Conservation (phyloP, 2,888 invertebrate species). For the Calameuta filiformis region DNA sequence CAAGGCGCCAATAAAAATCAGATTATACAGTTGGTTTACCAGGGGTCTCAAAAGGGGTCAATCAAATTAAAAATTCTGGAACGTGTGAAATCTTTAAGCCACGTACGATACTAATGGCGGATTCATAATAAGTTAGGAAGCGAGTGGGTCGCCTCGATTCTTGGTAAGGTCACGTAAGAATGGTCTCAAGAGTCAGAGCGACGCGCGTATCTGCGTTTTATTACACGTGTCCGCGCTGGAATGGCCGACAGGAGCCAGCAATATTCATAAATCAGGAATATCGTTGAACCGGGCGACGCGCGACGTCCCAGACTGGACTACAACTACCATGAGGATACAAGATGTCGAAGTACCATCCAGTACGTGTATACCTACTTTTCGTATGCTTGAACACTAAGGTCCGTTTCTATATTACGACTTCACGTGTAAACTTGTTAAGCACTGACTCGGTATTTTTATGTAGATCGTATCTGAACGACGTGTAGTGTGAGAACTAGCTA, state of each 20-base stretch:
- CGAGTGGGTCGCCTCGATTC: slow-evolving; percentile 23
- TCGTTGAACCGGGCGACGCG: slow-evolving; percentile 43
- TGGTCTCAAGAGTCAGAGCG: slow-evolving; percentile 25
- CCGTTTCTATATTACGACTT: slow-evolving; percentile 28
- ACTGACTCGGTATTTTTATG: slow-evolving; percentile 12
- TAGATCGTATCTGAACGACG: slow-evolving; percentile 57
- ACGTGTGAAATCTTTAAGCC: background rate
- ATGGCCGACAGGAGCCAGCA: slow-evolving; percentile 21
- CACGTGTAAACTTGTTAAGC: slow-evolving; percentile 10
- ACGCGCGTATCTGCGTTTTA: slow-evolving; percentile 49
- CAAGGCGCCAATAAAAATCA: background rate
- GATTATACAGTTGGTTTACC: background rate
- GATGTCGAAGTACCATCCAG: background rate
- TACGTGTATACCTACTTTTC: background rate
- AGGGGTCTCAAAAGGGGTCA: background rate
- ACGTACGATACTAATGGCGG: background rate
- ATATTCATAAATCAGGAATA: slow-evolving; percentile 59
- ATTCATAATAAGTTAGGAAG: background rate
- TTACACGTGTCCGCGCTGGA: slow-evolving; percentile 41
- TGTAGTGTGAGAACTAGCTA: slow-evolving; percentile 61
- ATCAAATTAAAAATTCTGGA: background rate
- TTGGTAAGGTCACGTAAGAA: slow-evolving; percentile 41
- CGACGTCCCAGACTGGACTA: background rate
- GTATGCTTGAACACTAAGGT: background rate
- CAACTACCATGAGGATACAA: background rate